Conservation (phyloP, 2,888 invertebrate genomes). For the Apoda limacodes region DNA sequence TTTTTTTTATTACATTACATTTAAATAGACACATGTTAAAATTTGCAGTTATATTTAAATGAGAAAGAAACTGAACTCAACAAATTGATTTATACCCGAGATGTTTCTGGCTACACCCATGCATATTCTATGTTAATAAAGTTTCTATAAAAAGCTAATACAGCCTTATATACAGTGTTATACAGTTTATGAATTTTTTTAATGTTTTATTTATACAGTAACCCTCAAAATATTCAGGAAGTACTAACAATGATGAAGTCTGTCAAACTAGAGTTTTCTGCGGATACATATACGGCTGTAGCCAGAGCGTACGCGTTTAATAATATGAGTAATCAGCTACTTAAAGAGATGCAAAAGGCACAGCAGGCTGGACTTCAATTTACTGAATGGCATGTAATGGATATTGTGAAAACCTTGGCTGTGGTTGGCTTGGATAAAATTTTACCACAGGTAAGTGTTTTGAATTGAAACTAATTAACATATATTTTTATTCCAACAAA, state of each 20-base stretch:
- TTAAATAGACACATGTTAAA: too few relatives aligned
- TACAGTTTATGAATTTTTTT: neutral
- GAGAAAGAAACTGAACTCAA: too few relatives aligned
- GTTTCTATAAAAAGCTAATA: too few relatives aligned
- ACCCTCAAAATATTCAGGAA: conserved; percentile 47
- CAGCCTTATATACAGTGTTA: too few relatives aligned
- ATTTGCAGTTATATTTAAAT: too few relatives aligned
- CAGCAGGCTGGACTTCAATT: conserved; percentile 34
- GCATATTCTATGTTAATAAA: too few relatives aligned
- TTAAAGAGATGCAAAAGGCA: conserved; percentile 41
- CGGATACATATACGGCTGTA: conserved; percentile 60
- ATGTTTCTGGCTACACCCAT: too few relatives aligned
- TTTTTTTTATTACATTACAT: too few relatives aligned
- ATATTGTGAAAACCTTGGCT: conserved; percentile 53
- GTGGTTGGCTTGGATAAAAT: conserved; percentile 26
- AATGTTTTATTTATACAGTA: conserved; percentile 26
- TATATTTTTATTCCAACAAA: too few relatives aligned
- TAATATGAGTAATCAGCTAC: conserved; percentile 34
- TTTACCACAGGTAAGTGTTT: conserved; percentile 38
- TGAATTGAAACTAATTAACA: too few relatives aligned
- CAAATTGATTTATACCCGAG: too few relatives aligned
- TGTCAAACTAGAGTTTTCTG: conserved; percentile 53
- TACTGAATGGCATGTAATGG: conserved; percentile 54
- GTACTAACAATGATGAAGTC: conserved; percentile 71
- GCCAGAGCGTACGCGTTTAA: conserved; percentile 62